Conservation (phyloP, 2,113 vertebrate species). For the Oncorhynchus masou region DNA sequence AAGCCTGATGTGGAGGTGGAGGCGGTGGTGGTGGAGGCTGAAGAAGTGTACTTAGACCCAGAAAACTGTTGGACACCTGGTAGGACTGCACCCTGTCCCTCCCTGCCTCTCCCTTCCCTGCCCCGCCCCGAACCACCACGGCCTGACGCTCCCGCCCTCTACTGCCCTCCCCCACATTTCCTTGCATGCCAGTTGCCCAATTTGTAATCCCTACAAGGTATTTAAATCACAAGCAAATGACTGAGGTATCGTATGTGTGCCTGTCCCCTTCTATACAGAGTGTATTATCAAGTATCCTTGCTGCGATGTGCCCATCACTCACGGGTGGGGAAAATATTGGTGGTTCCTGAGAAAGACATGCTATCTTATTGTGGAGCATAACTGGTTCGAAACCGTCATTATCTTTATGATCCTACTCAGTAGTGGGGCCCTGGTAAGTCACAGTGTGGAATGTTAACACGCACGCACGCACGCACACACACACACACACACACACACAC, state of each 20-base stretch:
- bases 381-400: conserved; percentile 98
- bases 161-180: too few relatives aligned
- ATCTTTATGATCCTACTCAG: conserved; percentile 99
- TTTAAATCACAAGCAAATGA: too few relatives aligned
- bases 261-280: conserved; percentile 63
- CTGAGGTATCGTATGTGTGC: too few relatives aligned
- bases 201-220: too few relatives aligned
- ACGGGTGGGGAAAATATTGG: conserved; percentile 90
- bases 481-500: not conserved
- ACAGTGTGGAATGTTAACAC: not conserved
- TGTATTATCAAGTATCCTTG: conserved; percentile 92
- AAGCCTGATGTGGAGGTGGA: conserved; percentile 93
- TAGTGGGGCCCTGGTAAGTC: conserved; percentile 93
- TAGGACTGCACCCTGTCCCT: conserved; percentile 53
- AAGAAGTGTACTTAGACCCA: conserved; percentile 94
- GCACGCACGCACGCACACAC: not conserved
- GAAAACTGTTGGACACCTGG: conserved; percentile 97
- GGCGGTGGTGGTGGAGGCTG: conserved; percentile 85
- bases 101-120: too few relatives aligned
- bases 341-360: conserved; percentile 97
- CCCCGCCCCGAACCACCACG: not conserved
- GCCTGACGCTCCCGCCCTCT: too few relatives aligned
- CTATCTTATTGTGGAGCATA: conserved; percentile 96
- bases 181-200: too few relatives aligned
- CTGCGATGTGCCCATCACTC: conserved; percentile 87